These are phyloP conservation scores for Prionace glauca DNA, from an alignment of 2,797 vertebrate genomes.

Conservation along the genomic window DNA sequence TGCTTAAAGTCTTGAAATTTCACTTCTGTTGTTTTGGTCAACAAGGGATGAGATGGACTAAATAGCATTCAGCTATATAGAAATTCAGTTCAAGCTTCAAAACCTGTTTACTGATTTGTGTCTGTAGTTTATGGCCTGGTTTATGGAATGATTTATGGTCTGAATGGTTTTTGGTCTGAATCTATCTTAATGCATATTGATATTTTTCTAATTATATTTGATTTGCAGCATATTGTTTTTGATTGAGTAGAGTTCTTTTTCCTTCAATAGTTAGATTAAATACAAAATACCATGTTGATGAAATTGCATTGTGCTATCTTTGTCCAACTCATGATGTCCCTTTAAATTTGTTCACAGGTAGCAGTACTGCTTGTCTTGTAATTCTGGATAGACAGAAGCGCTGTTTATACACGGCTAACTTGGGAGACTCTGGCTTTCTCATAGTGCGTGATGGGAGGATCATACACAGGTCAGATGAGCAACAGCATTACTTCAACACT, in stretches of 20 bases:
- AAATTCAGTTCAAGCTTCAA: not conserved
- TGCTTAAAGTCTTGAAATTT: not conserved
- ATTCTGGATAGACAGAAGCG: conserved; percentile 28
- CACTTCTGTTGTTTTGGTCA: not conserved
- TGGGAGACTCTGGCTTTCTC: conserved; percentile 39
- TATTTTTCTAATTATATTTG: not conserved
- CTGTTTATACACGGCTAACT: conserved; percentile 31
- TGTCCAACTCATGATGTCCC: not conserved
- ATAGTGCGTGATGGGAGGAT: conserved; percentile 33
- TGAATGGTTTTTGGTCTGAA: not conserved
- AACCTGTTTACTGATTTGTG: too few species aligned
- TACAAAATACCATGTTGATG: not conserved
- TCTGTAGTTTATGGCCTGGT: not conserved
- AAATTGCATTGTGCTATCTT: not conserved
- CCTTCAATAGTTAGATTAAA: not conserved
- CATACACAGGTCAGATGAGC: conserved; percentile 37
- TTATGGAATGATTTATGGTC: too few species aligned
- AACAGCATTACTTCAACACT: conserved; percentile 40
- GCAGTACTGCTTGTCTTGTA: conserved; percentile 39
- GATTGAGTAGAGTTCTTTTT: not conserved
- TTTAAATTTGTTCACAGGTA: conserved; percentile 28
- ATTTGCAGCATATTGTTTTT: not conserved
- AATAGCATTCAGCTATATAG: not conserved
- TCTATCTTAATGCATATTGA: not conserved
- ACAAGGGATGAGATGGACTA: not conserved